Conservation (phyloP, 2,113 vertebrate genomes). For the Hucho hucho region DNA sequence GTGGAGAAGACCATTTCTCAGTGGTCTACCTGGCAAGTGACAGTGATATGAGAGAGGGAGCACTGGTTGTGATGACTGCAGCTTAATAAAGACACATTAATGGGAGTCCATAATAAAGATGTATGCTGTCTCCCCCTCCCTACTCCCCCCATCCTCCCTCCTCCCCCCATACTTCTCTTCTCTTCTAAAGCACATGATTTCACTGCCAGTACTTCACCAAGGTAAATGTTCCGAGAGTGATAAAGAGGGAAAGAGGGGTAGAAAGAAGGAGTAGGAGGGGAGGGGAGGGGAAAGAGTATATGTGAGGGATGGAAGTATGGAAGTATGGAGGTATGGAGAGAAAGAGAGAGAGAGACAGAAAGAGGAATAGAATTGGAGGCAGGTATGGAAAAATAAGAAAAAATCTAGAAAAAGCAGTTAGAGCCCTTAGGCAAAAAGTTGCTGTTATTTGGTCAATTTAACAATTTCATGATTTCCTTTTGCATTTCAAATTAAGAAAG, state of each 20-base stretch:
- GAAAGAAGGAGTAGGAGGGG: not conserved
- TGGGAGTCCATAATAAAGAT: constrained; percentile 30
- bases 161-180: not conserved
- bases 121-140: constrained; percentile 14
- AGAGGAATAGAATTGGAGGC: not conserved
- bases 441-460: constrained; percentile 45
- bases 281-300: not conserved
- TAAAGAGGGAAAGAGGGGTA: not conserved
- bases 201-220: no score
- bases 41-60: constrained; percentile 59
- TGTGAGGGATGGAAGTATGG: not conserved
- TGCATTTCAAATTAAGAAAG: constrained; percentile 50
- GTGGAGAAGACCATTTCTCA: constrained; percentile 34
- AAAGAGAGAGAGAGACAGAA: constrained; percentile 11
- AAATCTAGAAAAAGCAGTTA: not conserved
- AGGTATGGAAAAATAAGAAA: not conserved
- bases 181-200: no score
- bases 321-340: no score
- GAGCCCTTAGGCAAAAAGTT: not conserved
- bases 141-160: not conserved
- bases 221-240: not conserved
- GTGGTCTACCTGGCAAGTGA: constrained; percentile 52
- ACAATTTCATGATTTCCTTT: constrained; percentile 51
- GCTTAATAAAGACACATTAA: constrained; percentile 68
- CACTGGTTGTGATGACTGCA: constrained; percentile 53